Percentiles rank a stretch among this genome's conserved stretches.
Evolutionary conservation across 30 jellyfish, hydroid and myxozoan genomes (phyloP).

Genomic region (Chrysaora quinquecirrha): DNA sequence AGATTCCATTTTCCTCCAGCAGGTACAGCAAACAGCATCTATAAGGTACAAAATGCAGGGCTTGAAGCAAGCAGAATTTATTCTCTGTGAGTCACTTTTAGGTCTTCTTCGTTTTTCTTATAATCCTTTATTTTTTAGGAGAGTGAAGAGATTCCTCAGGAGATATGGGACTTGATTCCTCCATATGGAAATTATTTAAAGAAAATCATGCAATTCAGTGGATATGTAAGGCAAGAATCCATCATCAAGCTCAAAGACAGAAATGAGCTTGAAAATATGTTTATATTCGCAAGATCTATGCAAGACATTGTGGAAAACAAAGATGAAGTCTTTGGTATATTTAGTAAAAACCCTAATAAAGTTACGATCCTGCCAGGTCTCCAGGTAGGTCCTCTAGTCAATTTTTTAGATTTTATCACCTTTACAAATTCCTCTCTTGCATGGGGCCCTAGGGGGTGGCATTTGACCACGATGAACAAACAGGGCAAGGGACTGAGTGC

Average conservation of each 20-base stretch:
- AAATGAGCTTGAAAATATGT: not conserved
- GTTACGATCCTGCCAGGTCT: not conserved
- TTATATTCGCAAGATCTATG: not conserved
- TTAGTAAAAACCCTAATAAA: not conserved
- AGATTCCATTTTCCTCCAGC: too few relatives aligned
- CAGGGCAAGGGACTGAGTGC: too few relatives aligned
- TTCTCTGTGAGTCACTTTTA: too few relatives aligned
- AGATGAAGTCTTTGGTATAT: constrained; percentile 4
- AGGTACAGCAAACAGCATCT: too few relatives aligned
- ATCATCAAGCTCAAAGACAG: not conserved
- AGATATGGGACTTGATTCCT: not conserved
- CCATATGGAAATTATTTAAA: not conserved
- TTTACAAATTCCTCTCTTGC: not conserved
- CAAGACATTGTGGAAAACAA: not conserved
- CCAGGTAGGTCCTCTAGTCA: not conserved
- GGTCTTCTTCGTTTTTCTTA: too few relatives aligned
- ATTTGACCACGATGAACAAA: too few relatives aligned
- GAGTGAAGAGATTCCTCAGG: not conserved
- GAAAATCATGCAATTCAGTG: not conserved
- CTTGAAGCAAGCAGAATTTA: too few relatives aligned
- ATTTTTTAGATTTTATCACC: not conserved
- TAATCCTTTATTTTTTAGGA: too few relatives aligned
- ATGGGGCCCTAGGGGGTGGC: too few relatives aligned
- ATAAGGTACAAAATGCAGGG: too few relatives aligned
- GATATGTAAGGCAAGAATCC: not conserved